Percentiles rank a stretch among this genome's conserved stretches.
These are phyloP conservation scores for Pogonognathellus flavescens DNA, from an alignment of 1,140 invertebrate genomes.

Conservation along the genomic window DNA sequence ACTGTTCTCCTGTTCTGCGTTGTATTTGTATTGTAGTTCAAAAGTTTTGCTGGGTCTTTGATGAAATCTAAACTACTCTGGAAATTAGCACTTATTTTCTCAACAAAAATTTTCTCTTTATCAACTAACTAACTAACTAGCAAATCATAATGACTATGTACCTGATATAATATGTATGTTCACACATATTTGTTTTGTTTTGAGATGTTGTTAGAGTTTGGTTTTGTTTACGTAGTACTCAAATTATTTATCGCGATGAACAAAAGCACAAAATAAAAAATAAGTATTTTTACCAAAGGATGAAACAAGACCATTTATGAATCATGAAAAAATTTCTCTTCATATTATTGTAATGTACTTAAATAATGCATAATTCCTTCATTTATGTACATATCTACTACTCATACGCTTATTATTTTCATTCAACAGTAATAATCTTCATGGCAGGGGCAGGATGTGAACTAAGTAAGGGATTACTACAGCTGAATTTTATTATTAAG, in stretches of 20 bases:
- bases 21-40: not conserved
- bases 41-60: constrained; percentile 1
- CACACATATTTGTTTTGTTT: constrained; percentile 29
- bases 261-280: constrained; percentile 37
- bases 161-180: constrained; percentile 26
- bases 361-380: not conserved
- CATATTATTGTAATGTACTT: not conserved
- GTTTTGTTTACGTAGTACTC: not conserved
- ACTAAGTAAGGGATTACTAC: too few relatives aligned
- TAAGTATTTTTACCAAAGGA: constrained; percentile 30
- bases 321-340: not conserved
- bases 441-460: too few relatives aligned
- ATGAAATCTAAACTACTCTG: not conserved
- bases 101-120: not conserved
- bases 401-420: too few relatives aligned
- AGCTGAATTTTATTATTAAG: too few relatives aligned
- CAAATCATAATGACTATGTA: constrained; percentile 17
- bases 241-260: constrained; percentile 47
- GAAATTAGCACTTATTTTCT: not conserved
- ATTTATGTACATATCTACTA: too few relatives aligned
- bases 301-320: not conserved
- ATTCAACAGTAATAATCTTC: too few relatives aligned
- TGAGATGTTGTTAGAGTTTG: not conserved
- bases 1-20: not conserved
- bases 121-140: constrained; percentile 26